Conservation (phyloP, 2,888 invertebrate species). For the Cataglyphis rosenhaueri region DNA sequence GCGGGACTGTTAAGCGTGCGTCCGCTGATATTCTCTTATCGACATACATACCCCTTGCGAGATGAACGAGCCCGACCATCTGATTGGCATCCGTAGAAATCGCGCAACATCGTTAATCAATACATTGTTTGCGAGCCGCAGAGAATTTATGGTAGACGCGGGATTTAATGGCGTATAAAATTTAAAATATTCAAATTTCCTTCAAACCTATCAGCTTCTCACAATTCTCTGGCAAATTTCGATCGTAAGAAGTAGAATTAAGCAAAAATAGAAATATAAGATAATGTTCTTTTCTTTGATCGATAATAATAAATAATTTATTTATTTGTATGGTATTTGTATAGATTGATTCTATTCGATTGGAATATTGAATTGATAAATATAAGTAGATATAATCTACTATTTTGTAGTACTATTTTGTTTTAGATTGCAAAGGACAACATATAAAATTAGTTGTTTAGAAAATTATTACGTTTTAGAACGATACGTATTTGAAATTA, state of each 20-base stretch:
- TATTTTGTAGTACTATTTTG: neutral
- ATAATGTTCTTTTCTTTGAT: neutral
- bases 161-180: constrained; percentile 21
- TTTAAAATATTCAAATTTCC: neutral
- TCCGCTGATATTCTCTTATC: constrained; percentile 61
- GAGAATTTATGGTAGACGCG: neutral
- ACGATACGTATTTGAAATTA: neutral
- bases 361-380: neutral
- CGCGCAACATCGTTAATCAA: constrained; percentile 19
- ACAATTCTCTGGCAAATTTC: neutral
- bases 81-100: constrained; percentile 42
- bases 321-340: neutral
- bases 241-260: too few relatives aligned
- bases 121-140: constrained; percentile 1
- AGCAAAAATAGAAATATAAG: neutral
- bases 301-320: neutral
- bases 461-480: neutral
- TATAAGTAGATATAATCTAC: neutral
- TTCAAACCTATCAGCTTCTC: neutral
- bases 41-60: constrained; percentile 53
- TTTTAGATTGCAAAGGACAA: neutral
- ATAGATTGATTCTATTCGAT: neutral
- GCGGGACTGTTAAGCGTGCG: constrained; percentile 6
- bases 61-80: constrained; percentile 23
- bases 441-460: neutral